phyloP scores from a whole-genome alignment of 1,140 invertebrate genomes.

The Drosophila virilis region DNA sequence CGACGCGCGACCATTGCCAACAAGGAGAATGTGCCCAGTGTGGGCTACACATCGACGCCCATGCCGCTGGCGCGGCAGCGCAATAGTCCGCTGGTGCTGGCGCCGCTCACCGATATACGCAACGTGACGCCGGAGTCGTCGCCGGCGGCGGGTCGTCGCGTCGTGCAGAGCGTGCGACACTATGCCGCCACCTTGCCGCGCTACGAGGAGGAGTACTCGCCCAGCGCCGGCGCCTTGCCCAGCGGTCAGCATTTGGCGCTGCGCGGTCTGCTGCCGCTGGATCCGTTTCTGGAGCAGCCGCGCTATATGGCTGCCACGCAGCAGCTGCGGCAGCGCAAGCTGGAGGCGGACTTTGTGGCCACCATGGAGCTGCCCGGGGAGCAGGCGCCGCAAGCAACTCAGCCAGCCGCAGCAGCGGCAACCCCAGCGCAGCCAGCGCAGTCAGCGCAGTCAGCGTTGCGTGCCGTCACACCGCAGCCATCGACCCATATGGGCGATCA shows the following conservation, averaged over 20 bases:
- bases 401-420: neutral
- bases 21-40: slow-evolving; percentile 60
- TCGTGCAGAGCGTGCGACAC: slow-evolving; percentile 52
- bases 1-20: slow-evolving; percentile 59
- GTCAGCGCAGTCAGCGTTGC: too few species aligned
- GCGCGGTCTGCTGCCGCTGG: slow-evolving; percentile 61
- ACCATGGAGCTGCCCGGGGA: slow-evolving; percentile 40
- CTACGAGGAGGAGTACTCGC: slow-evolving; percentile 77
- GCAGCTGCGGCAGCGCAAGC: slow-evolving; percentile 58
- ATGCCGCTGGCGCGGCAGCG: slow-evolving; percentile 52
- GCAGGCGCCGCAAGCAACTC: neutral
- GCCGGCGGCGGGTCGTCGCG: slow-evolving; percentile 8
- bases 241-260: slow-evolving; percentile 72
- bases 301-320: slow-evolving; percentile 58
- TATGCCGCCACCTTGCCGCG: slow-evolving; percentile 74
- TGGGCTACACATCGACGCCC: slow-evolving; percentile 68
- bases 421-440: neutral
- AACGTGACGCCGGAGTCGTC: slow-evolving; percentile 66
- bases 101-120: slow-evolving; percentile 73
- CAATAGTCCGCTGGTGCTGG: slow-evolving; percentile 74
- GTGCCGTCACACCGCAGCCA: slow-evolving; percentile 56
- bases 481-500: slow-evolving; percentile 76
- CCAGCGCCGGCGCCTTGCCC: slow-evolving; percentile 55
- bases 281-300: slow-evolving; percentile 75
- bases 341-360: slow-evolving; percentile 68